phyloP scores from a whole-genome alignment of 2,113 vertebrate species.

The Grammomys dolichurus region DNA sequence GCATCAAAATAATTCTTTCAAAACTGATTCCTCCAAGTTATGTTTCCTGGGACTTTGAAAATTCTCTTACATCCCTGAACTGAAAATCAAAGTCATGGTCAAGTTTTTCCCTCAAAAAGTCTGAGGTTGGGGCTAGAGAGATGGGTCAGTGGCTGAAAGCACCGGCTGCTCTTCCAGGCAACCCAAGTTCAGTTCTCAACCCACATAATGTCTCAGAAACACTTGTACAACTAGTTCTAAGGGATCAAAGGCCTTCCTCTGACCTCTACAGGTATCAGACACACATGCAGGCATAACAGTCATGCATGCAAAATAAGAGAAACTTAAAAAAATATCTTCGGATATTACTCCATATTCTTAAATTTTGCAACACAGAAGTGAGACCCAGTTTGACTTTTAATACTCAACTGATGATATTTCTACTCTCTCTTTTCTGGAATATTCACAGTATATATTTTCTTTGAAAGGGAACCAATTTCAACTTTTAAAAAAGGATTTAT shows the following conservation, averaged over 20 bases:
- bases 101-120: neutral
- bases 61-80: neutral
- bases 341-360: neutral
- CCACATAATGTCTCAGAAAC: too few relatives aligned
- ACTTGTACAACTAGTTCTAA: neutral
- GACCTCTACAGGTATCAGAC: neutral
- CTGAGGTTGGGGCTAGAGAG: neutral
- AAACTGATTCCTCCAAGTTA: neutral
- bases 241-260: neutral
- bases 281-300: neutral
- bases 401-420: neutral
- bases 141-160: too few relatives aligned
- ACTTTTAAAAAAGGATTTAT: neutral
- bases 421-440: neutral
- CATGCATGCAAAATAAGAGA: neutral
- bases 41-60: constrained; percentile 24
- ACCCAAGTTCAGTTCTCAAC: too few relatives aligned
- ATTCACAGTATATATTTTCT: neutral
- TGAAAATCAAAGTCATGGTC: constrained; percentile 26
- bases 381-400: neutral
- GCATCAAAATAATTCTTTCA: constrained; percentile 18
- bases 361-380: neutral
- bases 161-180: too few relatives aligned
- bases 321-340: neutral
- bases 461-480: neutral